Conservation (phyloP, 1,140 invertebrate species). For the Pogonomyrmex barbatus region DNA sequence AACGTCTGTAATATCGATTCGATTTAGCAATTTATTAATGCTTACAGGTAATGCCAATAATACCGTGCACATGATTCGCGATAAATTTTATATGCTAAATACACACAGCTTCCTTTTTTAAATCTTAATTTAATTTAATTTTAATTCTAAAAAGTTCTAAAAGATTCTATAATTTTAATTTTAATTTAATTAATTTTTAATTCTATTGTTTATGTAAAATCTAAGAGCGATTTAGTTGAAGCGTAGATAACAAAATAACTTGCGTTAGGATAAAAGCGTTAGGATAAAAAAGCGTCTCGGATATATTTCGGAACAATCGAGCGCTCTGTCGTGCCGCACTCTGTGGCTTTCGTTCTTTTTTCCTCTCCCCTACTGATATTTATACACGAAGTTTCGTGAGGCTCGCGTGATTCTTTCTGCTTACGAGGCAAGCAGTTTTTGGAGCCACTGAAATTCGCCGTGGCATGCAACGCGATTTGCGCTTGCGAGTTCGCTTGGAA, state of each 20-base stretch:
- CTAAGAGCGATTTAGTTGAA: neutral
- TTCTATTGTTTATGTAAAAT: neutral
- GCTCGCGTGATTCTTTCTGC: slow-evolving; percentile 72
- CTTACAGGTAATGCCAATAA: neutral
- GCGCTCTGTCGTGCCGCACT: slow-evolving; percentile 1
- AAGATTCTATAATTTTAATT: too few relatives aligned
- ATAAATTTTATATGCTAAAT: neutral
- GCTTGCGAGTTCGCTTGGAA: slow-evolving; percentile 25
- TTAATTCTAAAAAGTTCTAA: too few relatives aligned
- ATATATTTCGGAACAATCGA: slow-evolving; percentile 44
- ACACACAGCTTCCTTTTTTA: neutral
- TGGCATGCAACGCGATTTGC: slow-evolving; percentile 71
- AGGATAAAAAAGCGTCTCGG: neutral
- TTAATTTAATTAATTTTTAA: too few relatives aligned
- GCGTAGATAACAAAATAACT: neutral
- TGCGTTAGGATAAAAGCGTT: neutral
- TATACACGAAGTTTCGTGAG: slow-evolving; percentile 53
- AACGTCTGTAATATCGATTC: neutral
- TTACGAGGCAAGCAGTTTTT: slow-evolving; percentile 57
- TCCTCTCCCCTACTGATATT: slow-evolving; percentile 42
- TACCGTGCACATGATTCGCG: neutral
- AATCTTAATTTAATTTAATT: neutral
- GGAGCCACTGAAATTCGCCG: slow-evolving; percentile 64
- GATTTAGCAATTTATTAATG: neutral
- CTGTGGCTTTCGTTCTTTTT: neutral